Conservation (phyloP, 2,797 vertebrate species). For the Prionace glauca region DNA sequence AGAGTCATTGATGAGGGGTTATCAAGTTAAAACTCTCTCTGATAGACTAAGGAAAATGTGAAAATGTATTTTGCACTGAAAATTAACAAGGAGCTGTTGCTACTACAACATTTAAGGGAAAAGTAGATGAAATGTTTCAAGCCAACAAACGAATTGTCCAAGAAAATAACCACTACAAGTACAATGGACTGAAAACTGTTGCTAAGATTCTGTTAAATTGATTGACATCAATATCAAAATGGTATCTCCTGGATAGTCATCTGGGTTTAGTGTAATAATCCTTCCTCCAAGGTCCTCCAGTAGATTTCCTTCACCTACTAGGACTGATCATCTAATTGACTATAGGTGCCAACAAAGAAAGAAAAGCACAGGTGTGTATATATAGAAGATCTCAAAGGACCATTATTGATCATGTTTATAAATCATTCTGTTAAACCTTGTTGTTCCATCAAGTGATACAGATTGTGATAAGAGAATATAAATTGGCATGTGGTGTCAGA, state of each 20-base stretch:
- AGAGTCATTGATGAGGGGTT: not conserved
- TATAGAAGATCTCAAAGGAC: not conserved
- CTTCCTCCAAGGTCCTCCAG: not conserved
- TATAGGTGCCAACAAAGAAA: not conserved
- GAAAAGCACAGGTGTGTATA: not conserved
- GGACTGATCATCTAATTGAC: not conserved
- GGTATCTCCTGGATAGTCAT: not conserved
- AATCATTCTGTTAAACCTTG: not conserved
- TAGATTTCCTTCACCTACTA: too few relatives aligned
- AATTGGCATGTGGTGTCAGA: not conserved
- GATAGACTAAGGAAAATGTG: not conserved
- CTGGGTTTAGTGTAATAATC: not conserved
- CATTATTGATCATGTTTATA: not conserved
- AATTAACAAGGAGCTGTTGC: not conserved
- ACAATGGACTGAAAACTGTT: not conserved
- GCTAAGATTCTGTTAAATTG: not conserved
- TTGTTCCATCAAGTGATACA: not conserved
- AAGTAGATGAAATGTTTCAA: not conserved
- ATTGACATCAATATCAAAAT: not conserved
- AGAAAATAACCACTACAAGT: not conserved
- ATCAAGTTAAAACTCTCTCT: not conserved
- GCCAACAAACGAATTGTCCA: not conserved
- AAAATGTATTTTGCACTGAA: not conserved
- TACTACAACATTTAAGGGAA: not conserved
- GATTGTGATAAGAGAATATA: not conserved